phyloP scores from a whole-genome alignment of 2,113 vertebrate genomes.

The Gobius niger region DNA sequence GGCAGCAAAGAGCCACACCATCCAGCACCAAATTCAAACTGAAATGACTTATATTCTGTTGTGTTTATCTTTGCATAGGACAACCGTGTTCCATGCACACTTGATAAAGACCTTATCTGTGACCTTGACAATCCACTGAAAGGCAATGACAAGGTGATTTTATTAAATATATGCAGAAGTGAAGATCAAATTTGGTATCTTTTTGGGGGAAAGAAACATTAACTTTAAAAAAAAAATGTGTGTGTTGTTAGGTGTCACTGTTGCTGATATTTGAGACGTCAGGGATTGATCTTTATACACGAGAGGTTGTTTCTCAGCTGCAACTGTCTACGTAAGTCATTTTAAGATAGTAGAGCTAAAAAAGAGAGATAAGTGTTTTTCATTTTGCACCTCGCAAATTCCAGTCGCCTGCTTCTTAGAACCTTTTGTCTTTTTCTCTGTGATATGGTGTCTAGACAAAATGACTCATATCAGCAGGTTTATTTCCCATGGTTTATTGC shows the following conservation, averaged over 20 bases:
- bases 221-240: background rate
- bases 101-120: slow-evolving; percentile 72
- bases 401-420: too few species aligned
- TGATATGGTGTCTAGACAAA: too few species aligned
- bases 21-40: background rate
- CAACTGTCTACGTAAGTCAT: slow-evolving; percentile 88
- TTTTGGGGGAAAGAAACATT: too few species aligned
- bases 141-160: slow-evolving; percentile 79
- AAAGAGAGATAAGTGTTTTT: too few species aligned
- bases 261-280: slow-evolving; percentile 80
- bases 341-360: too few species aligned
- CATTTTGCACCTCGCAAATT: too few species aligned
- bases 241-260: slow-evolving; percentile 76
- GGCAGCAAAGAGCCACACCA: slow-evolving; percentile 44
- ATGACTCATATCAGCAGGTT: too few species aligned
- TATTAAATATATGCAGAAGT: background rate
- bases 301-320: slow-evolving; percentile 74
- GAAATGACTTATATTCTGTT: background rate
- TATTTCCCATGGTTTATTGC: too few species aligned
- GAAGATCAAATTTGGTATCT: too few species aligned
- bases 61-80: slow-evolving; percentile 35
- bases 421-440: too few species aligned
- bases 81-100: slow-evolving; percentile 45
- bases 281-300: slow-evolving; percentile 80
- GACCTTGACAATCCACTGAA: slow-evolving; percentile 91